phyloP scores from a whole-genome alignment of 2,113 vertebrate genomes.

The Myocastor coypus region DNA sequence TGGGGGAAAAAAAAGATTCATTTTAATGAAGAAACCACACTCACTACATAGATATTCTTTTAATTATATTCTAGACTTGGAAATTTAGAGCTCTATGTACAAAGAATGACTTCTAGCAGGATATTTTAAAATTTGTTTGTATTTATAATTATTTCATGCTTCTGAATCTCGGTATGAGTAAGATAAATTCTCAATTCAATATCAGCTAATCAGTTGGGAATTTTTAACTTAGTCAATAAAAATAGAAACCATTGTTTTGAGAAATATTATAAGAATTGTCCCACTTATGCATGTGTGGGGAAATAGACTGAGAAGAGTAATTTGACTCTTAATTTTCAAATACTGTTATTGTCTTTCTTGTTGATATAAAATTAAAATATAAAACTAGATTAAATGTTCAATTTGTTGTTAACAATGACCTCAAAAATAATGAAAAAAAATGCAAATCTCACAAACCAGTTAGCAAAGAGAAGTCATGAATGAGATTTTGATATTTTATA shows the following conservation, averaged over 20 bases:
- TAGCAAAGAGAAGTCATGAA: not conserved
- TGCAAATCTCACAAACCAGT: not conserved
- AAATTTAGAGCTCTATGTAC: conserved; percentile 4
- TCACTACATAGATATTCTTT: conserved; percentile 15
- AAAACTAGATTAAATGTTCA: conserved; percentile 2
- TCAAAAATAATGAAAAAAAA: conserved; percentile 22
- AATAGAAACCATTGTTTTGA: not conserved
- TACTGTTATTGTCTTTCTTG: not conserved
- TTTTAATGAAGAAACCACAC: conserved; percentile 44
- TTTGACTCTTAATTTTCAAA: not conserved
- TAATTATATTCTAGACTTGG: conserved; percentile 41
- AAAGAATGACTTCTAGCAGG: conserved; percentile 16
- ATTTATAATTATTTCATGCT: conserved; percentile 32
- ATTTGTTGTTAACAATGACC: not conserved
- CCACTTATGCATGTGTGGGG: not conserved
- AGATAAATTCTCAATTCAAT: not conserved
- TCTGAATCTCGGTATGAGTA: conserved; percentile 18
- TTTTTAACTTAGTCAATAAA: conserved; percentile 25
- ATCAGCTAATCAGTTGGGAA: conserved; percentile 10
- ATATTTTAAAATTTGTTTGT: not conserved
- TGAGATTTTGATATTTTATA: not conserved
- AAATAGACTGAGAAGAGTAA: fast-evolving
- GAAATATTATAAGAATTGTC: not conserved
- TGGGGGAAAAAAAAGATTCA: not conserved
- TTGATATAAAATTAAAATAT: conserved; percentile 51